Conservation (phyloP, 2,888 invertebrate species). For the Tricholauxania praeusta region DNA sequence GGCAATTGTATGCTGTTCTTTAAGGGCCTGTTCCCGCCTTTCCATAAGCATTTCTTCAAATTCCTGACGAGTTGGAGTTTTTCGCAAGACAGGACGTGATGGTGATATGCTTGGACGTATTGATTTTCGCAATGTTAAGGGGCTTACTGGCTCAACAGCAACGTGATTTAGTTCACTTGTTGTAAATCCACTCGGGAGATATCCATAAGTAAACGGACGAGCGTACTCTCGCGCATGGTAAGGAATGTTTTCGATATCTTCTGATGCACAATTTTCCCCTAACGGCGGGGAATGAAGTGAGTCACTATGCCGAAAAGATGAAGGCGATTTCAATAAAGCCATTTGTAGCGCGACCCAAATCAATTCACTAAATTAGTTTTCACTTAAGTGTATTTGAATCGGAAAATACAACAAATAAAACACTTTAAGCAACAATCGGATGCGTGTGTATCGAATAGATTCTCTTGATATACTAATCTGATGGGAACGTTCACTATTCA, state of each 20-base stretch:
- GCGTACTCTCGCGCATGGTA: constrained; percentile 91
- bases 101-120: constrained; percentile 54
- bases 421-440: constrained; percentile 38
- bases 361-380: constrained; percentile 10
- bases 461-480: constrained; percentile 42
- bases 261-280: constrained; percentile 38
- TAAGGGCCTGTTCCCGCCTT: constrained; percentile 58
- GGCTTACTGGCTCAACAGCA: constrained; percentile 68
- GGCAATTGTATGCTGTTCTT: constrained; percentile 47
- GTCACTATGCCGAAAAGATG: too few relatives aligned
- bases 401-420: constrained; percentile 19
- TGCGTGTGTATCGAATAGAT: constrained; percentile 40
- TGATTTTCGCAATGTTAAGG: constrained; percentile 78
- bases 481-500: constrained; percentile 38
- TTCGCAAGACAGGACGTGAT: constrained; percentile 56
- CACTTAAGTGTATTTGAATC: constrained; percentile 27
- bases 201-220: constrained; percentile 89
- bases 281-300: neutral
- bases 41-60: constrained; percentile 66
- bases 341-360: constrained; percentile 29
- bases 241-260: constrained; percentile 72
- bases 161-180: constrained; percentile 54
- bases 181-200: constrained; percentile 66
- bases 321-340: constrained; percentile 35
- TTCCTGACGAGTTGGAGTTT: constrained; percentile 63